Evolutionary conservation across 2,113 vertebrate genomes (phyloP).

Genomic region (Eulemur rufifrons): DNA sequence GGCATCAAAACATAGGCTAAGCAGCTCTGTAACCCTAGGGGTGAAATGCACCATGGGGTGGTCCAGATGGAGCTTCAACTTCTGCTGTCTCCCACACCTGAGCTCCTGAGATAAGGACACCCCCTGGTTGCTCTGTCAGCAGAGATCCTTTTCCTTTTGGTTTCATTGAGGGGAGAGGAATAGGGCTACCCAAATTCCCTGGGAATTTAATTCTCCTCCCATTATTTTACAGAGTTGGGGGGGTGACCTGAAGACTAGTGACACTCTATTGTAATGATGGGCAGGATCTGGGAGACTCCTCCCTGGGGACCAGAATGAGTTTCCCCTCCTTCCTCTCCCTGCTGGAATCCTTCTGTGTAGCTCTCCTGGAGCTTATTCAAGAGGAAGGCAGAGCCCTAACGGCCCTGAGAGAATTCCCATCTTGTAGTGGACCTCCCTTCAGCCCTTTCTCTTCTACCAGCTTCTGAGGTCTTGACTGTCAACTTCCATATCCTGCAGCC

Average conservation of each 20-base stretch:
- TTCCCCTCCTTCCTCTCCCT: not conserved
- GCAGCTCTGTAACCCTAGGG: not conserved
- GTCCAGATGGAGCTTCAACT: not conserved
- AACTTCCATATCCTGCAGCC: not conserved
- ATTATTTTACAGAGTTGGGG: not conserved
- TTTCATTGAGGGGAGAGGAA: not conserved
- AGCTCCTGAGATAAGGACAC: not conserved
- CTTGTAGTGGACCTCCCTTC: not conserved
- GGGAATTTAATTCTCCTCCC: not conserved
- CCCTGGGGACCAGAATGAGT: not conserved
- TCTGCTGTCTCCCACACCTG: not conserved
- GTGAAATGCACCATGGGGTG: not conserved
- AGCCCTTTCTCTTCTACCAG: not conserved
- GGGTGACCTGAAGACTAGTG: not conserved
- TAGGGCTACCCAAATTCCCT: not conserved
- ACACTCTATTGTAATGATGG: not conserved
- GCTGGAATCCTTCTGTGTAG: not conserved
- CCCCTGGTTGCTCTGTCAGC: not conserved
- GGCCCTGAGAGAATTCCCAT: not conserved
- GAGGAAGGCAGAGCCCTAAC: not conserved
- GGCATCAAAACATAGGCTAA: not conserved
- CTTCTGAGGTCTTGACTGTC: not conserved
- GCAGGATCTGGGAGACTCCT: not conserved
- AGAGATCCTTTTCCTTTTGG: not conserved
- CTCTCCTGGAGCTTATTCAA: not conserved